These are phyloP conservation scores for Nowickia ferox DNA, from an alignment of 2,888 invertebrate species.

Conservation along the genomic window DNA sequence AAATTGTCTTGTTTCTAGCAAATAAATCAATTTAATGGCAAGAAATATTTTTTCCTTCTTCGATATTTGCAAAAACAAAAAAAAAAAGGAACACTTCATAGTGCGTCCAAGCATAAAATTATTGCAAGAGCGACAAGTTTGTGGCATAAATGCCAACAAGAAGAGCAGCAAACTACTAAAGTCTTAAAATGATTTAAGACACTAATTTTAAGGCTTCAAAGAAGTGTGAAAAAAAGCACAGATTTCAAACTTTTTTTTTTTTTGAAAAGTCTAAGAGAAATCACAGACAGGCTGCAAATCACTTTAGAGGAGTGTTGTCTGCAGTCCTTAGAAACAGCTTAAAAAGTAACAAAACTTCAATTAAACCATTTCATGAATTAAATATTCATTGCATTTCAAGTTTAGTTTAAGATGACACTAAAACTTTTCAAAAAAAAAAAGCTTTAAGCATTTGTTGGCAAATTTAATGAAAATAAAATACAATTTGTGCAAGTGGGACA, in stretches of 20 bases:
- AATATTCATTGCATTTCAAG: not conserved
- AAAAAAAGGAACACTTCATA: not conserved
- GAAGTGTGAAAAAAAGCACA: conserved; percentile 5
- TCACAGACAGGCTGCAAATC: not conserved
- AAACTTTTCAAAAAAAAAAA: not conserved
- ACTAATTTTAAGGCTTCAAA: conserved; percentile 23
- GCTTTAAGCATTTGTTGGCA: no score
- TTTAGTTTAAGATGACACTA: conserved; percentile 9
- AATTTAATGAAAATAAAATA: no score
- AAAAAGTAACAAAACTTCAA: not conserved
- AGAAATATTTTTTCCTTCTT: conserved; percentile 11
- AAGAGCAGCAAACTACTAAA: conserved; percentile 4
- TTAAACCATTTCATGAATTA: not conserved
- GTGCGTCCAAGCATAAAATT: conserved; percentile 55
- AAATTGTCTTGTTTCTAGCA: conserved; percentile 36
- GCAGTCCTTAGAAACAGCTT: not conserved
- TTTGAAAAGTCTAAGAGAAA: conserved; percentile 23
- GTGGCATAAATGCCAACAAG: conserved; percentile 34
- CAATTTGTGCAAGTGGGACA: no score
- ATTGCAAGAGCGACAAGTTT: conserved; percentile 28
- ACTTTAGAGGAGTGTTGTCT: not conserved
- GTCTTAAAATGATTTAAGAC: conserved; percentile 43
- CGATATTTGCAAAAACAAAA: not conserved
- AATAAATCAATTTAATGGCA: conserved; percentile 64
- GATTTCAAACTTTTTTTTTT: conserved; percentile 15